Percentiles rank a stretch among this genome's conserved stretches.
Conservation (phyloP, 2,113 vertebrate genomes). For the Bubo bubo region DNA sequence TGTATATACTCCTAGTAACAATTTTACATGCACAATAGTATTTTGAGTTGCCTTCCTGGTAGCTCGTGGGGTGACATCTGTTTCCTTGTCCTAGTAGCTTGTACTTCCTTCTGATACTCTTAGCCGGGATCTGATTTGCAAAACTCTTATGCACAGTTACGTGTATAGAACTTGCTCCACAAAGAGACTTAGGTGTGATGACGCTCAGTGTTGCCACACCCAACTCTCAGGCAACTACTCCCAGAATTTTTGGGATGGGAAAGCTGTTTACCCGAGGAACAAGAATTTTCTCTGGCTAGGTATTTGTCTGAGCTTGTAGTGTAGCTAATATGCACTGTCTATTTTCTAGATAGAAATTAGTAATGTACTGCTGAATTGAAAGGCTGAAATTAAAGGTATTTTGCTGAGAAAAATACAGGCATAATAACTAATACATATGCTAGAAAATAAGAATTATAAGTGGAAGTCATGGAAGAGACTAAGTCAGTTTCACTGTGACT, state of each 20-base stretch:
- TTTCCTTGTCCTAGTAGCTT: neutral
- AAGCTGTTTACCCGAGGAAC: neutral
- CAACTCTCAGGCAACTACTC: neutral
- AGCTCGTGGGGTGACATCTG: neutral
- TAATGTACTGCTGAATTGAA: neutral
- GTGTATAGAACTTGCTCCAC: neutral
- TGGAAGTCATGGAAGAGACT: neutral
- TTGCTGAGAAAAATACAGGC: neutral
- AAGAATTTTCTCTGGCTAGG: neutral
- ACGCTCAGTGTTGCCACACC: neutral
- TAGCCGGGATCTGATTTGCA: neutral
- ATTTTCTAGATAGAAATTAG: neutral
- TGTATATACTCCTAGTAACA: neutral
- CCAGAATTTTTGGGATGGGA: constrained; percentile 17
- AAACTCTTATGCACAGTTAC: neutral
- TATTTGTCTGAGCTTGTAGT: constrained; percentile 49
- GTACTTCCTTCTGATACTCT: neutral
- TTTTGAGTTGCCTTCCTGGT: neutral
- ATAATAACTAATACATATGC: neutral
- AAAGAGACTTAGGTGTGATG: neutral
- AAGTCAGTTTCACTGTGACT: neutral
- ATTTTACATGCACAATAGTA: neutral
- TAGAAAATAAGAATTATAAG: neutral
- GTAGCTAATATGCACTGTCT: neutral
- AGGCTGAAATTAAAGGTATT: neutral